Percentiles rank a stretch among this genome's conserved stretches.
These are phyloP conservation scores for Bellardia bayeri DNA, from an alignment of 2,888 invertebrate species.

Conservation along the genomic window DNA sequence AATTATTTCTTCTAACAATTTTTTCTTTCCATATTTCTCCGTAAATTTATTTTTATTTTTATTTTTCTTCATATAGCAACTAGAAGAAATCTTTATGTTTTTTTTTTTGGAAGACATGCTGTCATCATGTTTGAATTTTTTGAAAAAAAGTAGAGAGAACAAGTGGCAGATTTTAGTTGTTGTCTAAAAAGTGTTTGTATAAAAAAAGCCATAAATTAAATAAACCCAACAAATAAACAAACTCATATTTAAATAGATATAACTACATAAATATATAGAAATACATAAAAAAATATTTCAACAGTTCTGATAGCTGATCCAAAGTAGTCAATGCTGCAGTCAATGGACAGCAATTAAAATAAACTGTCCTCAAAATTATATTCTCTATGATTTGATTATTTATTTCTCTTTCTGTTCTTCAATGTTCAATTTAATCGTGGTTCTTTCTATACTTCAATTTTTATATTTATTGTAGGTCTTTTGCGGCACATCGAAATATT, in stretches of 20 bases:
- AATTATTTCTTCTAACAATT: not conserved
- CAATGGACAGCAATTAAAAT: too few species aligned
- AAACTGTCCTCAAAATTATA: too few species aligned
- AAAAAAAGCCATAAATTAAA: conserved; percentile 60
- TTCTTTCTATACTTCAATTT: too few species aligned
- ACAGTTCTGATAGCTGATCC: too few species aligned
- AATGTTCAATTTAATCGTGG: too few species aligned
- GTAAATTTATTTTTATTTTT: not conserved
- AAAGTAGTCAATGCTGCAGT: too few species aligned
- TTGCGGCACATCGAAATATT: too few species aligned
- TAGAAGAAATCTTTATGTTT: not conserved
- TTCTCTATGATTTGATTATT: too few species aligned
- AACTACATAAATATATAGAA: too few species aligned
- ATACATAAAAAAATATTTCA: too few species aligned
- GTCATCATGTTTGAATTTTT: conserved; percentile 40
- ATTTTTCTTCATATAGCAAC: not conserved
- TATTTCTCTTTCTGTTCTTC: too few species aligned
- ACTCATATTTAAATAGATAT: not conserved
- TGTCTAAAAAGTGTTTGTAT: conserved; percentile 55
- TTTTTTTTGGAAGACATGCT: conserved; percentile 33
- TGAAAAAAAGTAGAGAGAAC: conserved; percentile 26
- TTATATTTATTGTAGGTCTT: too few species aligned
- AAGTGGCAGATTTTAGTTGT: conserved; percentile 52
- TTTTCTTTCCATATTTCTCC: not conserved
- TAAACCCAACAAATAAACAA: conserved; percentile 5